These are phyloP conservation scores for Hippotragus niger DNA, from an alignment of 2,113 vertebrate genomes.

Conservation along the genomic window DNA sequence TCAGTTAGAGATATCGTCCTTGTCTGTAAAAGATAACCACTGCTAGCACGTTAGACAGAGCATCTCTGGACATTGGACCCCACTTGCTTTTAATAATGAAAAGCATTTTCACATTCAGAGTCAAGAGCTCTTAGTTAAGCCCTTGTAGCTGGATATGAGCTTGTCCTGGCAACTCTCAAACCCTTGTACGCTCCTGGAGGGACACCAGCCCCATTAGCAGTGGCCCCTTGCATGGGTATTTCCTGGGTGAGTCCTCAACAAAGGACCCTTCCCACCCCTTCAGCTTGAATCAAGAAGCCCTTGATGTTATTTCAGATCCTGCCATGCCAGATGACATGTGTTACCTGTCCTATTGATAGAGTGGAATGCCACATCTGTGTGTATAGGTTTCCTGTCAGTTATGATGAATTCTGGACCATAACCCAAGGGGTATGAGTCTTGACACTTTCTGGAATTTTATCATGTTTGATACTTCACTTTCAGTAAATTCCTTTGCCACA, in stretches of 20 bases:
- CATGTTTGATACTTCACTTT: not conserved
- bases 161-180: not conserved
- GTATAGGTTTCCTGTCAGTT: constrained; percentile 70
- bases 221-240: constrained; percentile 6
- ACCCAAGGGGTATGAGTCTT: constrained; percentile 54
- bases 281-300: constrained; percentile 67
- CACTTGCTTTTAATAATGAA: not conserved
- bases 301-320: constrained; percentile 63
- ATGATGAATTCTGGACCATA: not conserved
- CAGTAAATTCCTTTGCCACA: constrained; percentile 33
- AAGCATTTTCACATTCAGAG: not conserved
- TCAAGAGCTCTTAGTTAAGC: not conserved
- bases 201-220: not conserved
- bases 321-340: constrained; percentile 30
- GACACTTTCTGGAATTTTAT: not conserved
- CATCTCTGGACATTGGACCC: not conserved
- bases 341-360: constrained; percentile 33
- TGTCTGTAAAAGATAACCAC: not conserved
- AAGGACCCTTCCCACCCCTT: constrained; percentile 66
- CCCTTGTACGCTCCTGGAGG: not conserved
- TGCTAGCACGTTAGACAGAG: not conserved
- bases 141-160: not conserved
- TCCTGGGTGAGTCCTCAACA: constrained; percentile 32
- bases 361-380: constrained; percentile 53
- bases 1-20: not conserved